Evolutionary conservation across 2,113 vertebrate species (phyloP).

Genomic region (Taxidea taxus): DNA sequence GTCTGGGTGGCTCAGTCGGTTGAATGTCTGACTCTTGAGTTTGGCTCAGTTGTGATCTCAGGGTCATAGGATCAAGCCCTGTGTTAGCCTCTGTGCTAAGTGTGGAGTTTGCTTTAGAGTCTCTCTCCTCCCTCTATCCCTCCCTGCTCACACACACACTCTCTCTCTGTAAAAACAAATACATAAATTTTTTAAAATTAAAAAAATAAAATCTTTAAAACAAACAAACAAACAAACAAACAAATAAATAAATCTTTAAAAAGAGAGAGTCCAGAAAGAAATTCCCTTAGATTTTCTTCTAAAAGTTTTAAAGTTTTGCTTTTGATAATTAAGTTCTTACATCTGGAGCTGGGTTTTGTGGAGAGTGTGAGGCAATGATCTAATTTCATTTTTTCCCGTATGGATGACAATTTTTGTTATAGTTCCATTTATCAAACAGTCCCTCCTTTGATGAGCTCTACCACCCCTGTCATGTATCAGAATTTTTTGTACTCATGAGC

Average conservation of each 20-base stretch:
- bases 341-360: background rate
- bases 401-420: background rate
- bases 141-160: background rate
- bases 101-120: background rate
- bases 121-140: background rate
- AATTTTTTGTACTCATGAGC: background rate
- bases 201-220: background rate
- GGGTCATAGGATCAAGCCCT: background rate
- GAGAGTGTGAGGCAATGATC: background rate
- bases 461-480: background rate
- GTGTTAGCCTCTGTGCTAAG: background rate
- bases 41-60: too few relatives aligned
- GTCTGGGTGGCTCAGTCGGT: background rate
- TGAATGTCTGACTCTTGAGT: background rate
- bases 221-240: background rate
- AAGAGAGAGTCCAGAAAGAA: background rate
- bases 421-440: background rate
- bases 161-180: background rate
- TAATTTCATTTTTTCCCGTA: background rate
- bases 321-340: background rate
- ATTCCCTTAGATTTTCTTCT: background rate
- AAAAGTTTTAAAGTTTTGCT: conserved; percentile 14
- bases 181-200: background rate
- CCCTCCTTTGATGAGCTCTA: background rate
- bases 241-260: background rate